Evolutionary conservation across 2,113 vertebrate genomes (phyloP).

Genomic region (Otocyon megalotis): DNA sequence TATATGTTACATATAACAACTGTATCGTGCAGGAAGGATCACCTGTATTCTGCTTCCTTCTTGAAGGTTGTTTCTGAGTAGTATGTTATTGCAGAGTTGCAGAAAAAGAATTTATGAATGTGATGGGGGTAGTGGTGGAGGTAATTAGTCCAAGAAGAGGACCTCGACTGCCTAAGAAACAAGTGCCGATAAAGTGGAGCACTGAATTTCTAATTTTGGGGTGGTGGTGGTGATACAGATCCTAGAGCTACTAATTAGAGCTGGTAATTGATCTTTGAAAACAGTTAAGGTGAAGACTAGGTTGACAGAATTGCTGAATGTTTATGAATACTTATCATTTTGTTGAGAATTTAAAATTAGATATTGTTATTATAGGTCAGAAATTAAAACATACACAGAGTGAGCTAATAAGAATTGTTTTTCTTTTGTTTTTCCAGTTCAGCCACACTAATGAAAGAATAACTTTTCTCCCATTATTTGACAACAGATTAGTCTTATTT

Average conservation of each 20-base stretch:
- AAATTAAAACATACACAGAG: neutral
- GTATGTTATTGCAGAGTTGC: neutral
- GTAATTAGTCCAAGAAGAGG: neutral
- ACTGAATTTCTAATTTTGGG: neutral
- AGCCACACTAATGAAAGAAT: neutral
- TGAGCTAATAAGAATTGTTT: neutral
- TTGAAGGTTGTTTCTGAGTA: neutral
- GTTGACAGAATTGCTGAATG: neutral
- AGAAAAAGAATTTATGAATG: neutral
- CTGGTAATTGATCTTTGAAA: neutral
- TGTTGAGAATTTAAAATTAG: slow-evolving; percentile 10
- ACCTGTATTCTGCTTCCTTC: neutral
- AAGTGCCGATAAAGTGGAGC: neutral
- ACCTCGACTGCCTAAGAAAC: neutral
- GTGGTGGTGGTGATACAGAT: neutral
- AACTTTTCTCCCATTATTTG: neutral
- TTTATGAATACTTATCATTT: neutral
- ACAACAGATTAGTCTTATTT: neutral
- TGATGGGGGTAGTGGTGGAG: too few relatives aligned
- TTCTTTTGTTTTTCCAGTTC: neutral
- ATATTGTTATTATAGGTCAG: neutral
- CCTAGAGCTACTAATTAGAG: neutral
- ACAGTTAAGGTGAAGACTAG: neutral
- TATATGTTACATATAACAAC: neutral
- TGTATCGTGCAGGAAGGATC: neutral